Evolutionary conservation across 1,140 invertebrate species (phyloP), one percentile per base, ranked within the genome.

Genomic region (Bacillus rossius): DNA sequence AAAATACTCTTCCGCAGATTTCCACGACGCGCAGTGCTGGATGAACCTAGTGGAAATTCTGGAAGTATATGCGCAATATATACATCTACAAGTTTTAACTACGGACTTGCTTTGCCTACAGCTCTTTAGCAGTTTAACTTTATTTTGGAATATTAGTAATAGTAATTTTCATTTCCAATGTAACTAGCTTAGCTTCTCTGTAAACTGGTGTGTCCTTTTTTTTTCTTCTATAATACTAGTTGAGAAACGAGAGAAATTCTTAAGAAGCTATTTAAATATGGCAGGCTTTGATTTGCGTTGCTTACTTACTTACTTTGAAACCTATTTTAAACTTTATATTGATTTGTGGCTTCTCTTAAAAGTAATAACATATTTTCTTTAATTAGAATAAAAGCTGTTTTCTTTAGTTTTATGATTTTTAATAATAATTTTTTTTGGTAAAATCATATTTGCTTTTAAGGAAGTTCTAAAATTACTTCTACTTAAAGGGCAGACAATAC

Each of bases 211-310:
- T 57, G 55, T 41, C 40, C 43, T 57, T 57, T 41, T 47, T 57
- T 47, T 43, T n/a, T 34, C 10, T 34, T 34, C 29, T 34, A 57
- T 25, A 50, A 34, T 22, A 37, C 55, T 57, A 57, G 55, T 8
- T 20, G 16, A 50, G 10, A 34, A 47, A 57, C 13, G 47, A 57
- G 55, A 57, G 45, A 51, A 57, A 57, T 50, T 43, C 25, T 52
- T 57, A 50, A 57, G 23, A 57, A 57, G 55, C 55, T 57, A 57
- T 14, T 57, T 45, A 20, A 45, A 49, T n/a, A 57, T 57, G 55
- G 55, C 45, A 57, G 55, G 55, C 55, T 52, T 57, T 45, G 55
- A 57, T 50, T 57, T 50, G 55, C 47, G 26, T 57, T 53, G 51
- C 51, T 53, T 53, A 53, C 19, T 53, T 57, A 57, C 42, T 57